A percentile compares a stretch with the other conserved stretches of the same genome.
These are phyloP conservation scores for Calonectris borealis DNA, from an alignment of 2,113 vertebrate species.

Conservation along the genomic window DNA sequence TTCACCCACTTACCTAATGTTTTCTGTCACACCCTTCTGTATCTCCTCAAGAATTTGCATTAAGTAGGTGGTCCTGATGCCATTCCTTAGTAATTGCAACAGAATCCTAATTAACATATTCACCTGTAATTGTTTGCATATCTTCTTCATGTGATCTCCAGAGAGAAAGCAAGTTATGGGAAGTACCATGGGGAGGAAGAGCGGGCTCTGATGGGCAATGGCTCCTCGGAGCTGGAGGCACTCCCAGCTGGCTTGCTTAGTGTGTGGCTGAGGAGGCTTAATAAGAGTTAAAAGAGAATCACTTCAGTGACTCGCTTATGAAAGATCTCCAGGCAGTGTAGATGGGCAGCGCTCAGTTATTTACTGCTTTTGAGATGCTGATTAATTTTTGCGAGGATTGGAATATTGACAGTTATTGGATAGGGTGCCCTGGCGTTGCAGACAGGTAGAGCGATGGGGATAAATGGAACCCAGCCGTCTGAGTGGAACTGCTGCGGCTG, in stretches of 20 bases:
- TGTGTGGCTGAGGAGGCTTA: accelerated
- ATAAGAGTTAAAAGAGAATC: not conserved
- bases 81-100: not conserved
- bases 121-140: not conserved
- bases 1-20: not conserved
- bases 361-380: not conserved
- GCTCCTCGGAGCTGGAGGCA: not conserved
- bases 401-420: not conserved
- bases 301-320: not conserved
- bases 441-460: not conserved
- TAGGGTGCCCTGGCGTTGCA: not conserved
- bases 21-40: not conserved
- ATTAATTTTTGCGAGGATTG: not conserved
- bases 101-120: not conserved
- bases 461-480: not conserved
- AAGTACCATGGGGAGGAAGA: not conserved
- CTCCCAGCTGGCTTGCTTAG: not conserved
- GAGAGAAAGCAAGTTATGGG: not conserved
- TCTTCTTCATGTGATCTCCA: not conserved
- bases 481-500: not conserved
- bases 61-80: not conserved
- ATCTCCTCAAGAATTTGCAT: not conserved
- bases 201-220: accelerated
- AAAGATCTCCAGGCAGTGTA: not conserved
- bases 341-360: not conserved